Base-by-base conservation (phyloP, 1,140 invertebrate genomes). In the Zaprionus africanus region DNA sequence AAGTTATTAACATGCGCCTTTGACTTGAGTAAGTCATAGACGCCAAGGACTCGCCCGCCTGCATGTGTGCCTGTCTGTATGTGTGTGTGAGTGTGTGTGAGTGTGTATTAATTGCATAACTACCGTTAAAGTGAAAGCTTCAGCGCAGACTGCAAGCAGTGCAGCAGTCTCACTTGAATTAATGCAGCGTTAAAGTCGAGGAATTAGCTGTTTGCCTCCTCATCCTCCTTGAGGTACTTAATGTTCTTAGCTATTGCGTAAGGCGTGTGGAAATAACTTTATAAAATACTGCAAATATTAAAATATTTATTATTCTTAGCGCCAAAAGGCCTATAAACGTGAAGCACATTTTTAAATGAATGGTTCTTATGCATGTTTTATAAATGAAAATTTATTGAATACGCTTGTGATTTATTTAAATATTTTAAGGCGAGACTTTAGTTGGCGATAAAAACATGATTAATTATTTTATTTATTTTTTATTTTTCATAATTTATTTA, bases 1-100 rank as follows among this genome's bases (percentile, higher is more conserved):
- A 87, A 88, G 84, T 90, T 84, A 84, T 90, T 88, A 88, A 68
- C 84, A 90, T 78, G 75, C 81, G 84, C 41, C 78, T 79, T 43
- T 66, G 78, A 79, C 81, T 88, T 79, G 65, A 84, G 78, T 88
- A 90, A 87, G 83, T 72, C 84, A 78, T 80, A 83, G 56, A 66
- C 61, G 83, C 73, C 76, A 36, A 15, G 46, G 80, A 57, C 56
- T 77, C 67, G 49, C 26, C 54, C 5, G 49, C 34, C 19, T 59
- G 38, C 41, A 62, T 11, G 41, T 34, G 17, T 19, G 24, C 9
- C 5, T 17, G 22, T 58, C 22, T 64, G 13, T 17, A 22, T 19
- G 58, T 64, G 13, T 17, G 34, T 19, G 58, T n/a, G 59, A 49
- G 43, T 61, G 63, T 15, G 17, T 12, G 51, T 28, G 66, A 17